Base-by-base conservation (phyloP, 2,113 vertebrate species). In the Pomatostomus ruficeps region DNA sequence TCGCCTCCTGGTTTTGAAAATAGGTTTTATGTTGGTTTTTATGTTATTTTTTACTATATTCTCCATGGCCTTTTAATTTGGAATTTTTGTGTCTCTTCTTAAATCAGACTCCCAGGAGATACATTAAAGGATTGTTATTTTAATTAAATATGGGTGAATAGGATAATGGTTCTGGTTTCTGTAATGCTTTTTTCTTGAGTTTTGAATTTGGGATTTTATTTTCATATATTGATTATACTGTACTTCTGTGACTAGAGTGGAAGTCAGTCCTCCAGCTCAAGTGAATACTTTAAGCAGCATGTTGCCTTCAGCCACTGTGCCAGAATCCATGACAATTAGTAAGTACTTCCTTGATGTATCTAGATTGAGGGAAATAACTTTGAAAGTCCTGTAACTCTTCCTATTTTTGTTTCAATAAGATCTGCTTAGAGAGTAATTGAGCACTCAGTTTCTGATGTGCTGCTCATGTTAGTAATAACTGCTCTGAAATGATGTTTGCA, bases 311-410 rank as follows among this genome's bases (percentile, higher is more conserved):
- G 88, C 98, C 59, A 96, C 96, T 11, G 97, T 99, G 85, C 98
- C 99, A 12, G 99, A 99, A 96, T 98, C 99, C 38, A 99, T 99
- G 99, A 99, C 99, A 55, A 97, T 99, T 66, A 98, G 99, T 99
- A 97, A 99, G 99, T 99, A 90, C 43, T 78, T 93, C 12, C 49
- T 95, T 70, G 48, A 48, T 63, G 19, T 29, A 18, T 57, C 49
- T 89, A 70, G 7, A 33, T 51, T 68, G 24, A 42, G 18, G 10
- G 43, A 79, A 42, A 62, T 66, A 75, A 29, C 59, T 57, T 63
- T 49, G 35, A 42, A 91, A 65, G 16, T 46, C 26, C 43, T 85
- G 1, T 68, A 85, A 31, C 12, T 78, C 66, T 40, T 76, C 54
- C 36, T 85, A 7, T 46, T 76, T 88, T 88, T 74, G 12, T 87